phyloP scores from a whole-genome alignment of 2,113 vertebrate genomes.

The Tupaia tana region DNA sequence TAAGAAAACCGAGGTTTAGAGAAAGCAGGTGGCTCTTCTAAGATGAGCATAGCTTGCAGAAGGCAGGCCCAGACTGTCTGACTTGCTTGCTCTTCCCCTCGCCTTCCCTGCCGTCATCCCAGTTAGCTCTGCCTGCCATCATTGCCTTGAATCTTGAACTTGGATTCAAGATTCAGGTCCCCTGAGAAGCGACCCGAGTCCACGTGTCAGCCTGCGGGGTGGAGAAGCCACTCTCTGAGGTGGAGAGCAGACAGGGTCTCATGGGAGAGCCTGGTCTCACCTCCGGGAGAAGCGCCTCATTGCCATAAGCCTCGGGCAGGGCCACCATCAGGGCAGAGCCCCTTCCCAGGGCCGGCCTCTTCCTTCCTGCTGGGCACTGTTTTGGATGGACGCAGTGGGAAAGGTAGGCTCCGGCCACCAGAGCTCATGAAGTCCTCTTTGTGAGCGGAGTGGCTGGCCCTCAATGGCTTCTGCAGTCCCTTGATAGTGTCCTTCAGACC shows the following conservation, averaged over 20 bases:
- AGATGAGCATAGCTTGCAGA: neutral
- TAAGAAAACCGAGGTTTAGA: neutral
- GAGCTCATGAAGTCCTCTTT: neutral
- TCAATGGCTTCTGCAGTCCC: neutral
- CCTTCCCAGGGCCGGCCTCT: neutral
- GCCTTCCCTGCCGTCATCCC: neutral
- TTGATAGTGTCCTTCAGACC: neutral
- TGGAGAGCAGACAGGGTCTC: neutral
- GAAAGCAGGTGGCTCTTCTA: neutral
- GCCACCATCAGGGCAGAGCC: neutral
- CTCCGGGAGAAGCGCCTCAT: neutral
- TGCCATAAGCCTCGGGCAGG: neutral
- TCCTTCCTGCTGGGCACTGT: neutral
- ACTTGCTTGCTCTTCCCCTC: neutral
- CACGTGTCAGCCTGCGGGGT: neutral
- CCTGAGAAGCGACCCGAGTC: neutral
- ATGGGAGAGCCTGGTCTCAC: neutral
- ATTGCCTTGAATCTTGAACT: constrained; percentile 33
- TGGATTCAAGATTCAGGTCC: neutral
- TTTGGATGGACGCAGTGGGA: neutral
- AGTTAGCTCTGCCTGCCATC: neutral
- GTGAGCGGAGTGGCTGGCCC: neutral
- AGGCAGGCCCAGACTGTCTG: neutral
- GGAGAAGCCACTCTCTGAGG: neutral
- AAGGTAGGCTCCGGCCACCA: neutral